Evolutionary conservation across 2,797 vertebrate species (phyloP).

Genomic region (Anolis apletophallus): DNA sequence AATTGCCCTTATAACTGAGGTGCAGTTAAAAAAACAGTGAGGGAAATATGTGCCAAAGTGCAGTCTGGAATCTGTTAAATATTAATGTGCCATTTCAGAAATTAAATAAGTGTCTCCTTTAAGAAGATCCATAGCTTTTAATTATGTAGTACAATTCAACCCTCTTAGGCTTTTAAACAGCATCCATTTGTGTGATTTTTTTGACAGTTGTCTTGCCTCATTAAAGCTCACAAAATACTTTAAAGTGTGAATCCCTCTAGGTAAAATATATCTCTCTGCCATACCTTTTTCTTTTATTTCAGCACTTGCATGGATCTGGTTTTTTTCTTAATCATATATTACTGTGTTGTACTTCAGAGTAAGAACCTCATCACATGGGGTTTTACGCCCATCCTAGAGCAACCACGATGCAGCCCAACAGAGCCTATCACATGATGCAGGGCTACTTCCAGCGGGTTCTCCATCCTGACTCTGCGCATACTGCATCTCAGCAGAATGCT

Average conservation of each 20-base stretch:
- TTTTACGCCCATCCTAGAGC: too few species aligned
- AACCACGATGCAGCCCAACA: too few species aligned
- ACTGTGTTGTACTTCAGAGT: background rate
- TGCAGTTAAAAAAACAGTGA: background rate
- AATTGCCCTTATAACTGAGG: background rate
- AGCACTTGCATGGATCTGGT: background rate
- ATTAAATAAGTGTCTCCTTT: slow-evolving; percentile 23
- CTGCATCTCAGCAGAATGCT: too few species aligned
- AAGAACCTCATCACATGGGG: too few species aligned
- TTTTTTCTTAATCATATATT: background rate
- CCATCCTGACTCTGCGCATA: too few species aligned
- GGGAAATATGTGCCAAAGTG: background rate
- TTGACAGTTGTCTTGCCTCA: slow-evolving; percentile 24
- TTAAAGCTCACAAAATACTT: slow-evolving; percentile 7
- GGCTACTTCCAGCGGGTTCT: too few species aligned
- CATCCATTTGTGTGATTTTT: slow-evolving; percentile 12
- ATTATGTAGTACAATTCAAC: slow-evolving; percentile 11
- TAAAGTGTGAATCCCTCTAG: background rate
- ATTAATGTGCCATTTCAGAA: slow-evolving; percentile 11
- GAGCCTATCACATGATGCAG: too few species aligned
- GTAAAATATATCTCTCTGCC: background rate
- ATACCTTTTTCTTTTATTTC: background rate
- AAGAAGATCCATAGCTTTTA: slow-evolving; percentile 12
- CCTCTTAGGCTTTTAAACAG: slow-evolving; percentile 14
- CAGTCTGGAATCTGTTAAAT: slow-evolving; percentile 18